phyloP scores from a whole-genome alignment of 2,888 invertebrate species.

The Metacarcinus magister region DNA sequence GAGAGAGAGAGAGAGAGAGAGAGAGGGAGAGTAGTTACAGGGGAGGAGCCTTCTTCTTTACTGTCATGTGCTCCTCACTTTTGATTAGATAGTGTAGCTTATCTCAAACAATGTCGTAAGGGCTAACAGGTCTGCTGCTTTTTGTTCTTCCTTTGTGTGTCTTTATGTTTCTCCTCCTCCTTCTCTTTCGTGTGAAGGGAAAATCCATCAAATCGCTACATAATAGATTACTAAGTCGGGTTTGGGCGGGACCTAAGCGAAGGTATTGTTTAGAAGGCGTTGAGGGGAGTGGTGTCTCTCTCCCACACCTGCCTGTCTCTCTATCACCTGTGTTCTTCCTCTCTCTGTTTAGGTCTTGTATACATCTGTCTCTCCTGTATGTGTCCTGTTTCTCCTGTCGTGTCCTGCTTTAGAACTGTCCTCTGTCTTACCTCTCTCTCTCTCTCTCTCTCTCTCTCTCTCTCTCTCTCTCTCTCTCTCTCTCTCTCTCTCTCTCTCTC shows the following conservation, averaged over 20 bases:
- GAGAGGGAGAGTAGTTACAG: too few relatives aligned
- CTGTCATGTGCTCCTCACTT: neutral
- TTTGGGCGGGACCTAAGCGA: neutral
- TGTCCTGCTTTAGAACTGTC: neutral
- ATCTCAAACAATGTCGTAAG: neutral
- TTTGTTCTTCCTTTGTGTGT: neutral
- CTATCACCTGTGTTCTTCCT: too few relatives aligned
- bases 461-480: conserved; percentile 33
- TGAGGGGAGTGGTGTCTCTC: neutral
- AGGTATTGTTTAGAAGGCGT: neutral
- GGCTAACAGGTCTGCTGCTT: neutral
- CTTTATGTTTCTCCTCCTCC: neutral
- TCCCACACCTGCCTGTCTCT: neutral
- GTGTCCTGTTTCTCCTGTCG: neutral
- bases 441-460: neutral
- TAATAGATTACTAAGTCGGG: neutral
- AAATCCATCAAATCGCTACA: neutral
- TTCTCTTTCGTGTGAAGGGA: neutral
- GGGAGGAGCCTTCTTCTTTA: neutral
- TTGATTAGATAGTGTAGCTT: neutral
- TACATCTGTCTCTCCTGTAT: neutral
- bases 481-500: conserved; percentile 34
- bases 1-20: too few relatives aligned
- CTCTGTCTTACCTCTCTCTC: neutral
- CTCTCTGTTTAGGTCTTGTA: too few relatives aligned